A percentile compares a stretch with the other conserved stretches of the same genome.
Evolutionary conservation across 1,140 invertebrate genomes (phyloP).

Genomic region (Acromyrmex heyeri): DNA sequence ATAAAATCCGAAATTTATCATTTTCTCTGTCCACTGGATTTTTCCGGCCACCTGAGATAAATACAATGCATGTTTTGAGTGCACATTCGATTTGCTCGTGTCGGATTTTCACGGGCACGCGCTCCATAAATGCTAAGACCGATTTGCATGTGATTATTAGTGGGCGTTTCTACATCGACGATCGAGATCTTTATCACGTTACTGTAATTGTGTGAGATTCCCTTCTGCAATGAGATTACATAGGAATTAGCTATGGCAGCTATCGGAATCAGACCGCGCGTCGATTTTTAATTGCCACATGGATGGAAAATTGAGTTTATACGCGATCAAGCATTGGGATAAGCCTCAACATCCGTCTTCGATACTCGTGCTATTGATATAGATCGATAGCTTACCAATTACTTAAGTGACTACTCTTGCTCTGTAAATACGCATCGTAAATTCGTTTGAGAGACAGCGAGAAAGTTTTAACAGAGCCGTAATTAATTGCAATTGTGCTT

Average conservation of each 20-base stretch:
- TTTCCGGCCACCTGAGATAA: not conserved
- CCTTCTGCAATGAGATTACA: slow-evolving; percentile 63
- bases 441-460: slow-evolving; percentile 4
- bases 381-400: not conserved
- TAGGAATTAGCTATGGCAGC: slow-evolving; percentile 59
- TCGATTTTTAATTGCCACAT: slow-evolving; percentile 37
- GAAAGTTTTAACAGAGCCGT: not conserved
- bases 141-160: slow-evolving; percentile 80
- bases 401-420: not conserved
- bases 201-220: slow-evolving; percentile 48
- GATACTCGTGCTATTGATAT: not conserved
- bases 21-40: too few relatives aligned
- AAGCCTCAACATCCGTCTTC: not conserved
- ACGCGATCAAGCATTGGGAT: slow-evolving; percentile 2
- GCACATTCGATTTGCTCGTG: not conserved
- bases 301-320: slow-evolving; percentile 7
- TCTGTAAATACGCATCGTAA: slow-evolving; percentile 6
- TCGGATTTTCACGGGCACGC: slow-evolving; percentile 71
- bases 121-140: slow-evolving; percentile 50
- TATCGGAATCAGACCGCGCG: slow-evolving; percentile 30
- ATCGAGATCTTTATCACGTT: slow-evolving; percentile 78
- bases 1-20: too few relatives aligned
- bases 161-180: slow-evolving; percentile 75
- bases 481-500: slow-evolving; percentile 20
- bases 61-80: not conserved